Conservation (phyloP, 2,113 vertebrate species). For the Malurus cyaneus region DNA sequence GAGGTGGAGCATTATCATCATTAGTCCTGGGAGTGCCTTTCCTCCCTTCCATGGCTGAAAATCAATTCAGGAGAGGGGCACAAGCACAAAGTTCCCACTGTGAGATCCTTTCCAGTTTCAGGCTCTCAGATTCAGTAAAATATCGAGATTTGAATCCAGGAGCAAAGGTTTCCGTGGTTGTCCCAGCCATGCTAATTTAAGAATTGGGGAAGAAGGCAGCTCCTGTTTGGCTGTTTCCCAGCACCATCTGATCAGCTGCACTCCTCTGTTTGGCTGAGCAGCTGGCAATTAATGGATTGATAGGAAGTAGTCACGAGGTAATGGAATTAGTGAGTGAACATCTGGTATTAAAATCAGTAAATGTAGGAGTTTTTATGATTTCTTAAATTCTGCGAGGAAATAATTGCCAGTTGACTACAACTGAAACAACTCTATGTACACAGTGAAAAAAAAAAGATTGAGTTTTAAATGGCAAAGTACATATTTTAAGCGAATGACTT, state of each 20-base stretch:
- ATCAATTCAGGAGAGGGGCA: background rate
- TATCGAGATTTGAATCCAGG: background rate
- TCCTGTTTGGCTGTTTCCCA: constrained; percentile 61
- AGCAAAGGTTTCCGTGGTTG: background rate
- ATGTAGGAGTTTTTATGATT: constrained; percentile 36
- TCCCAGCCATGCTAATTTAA: constrained; percentile 28
- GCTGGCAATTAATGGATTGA: constrained; percentile 77
- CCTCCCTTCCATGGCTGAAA: background rate
- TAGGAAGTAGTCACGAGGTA: constrained; percentile 72
- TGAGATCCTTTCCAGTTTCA: background rate
- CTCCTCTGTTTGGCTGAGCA: constrained; percentile 69
- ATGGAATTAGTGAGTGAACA: constrained; percentile 72
- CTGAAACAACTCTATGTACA: background rate
- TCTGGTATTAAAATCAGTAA: constrained; percentile 75
- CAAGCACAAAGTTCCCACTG: background rate
- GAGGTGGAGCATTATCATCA: constrained; percentile 11
- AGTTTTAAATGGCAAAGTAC: background rate
- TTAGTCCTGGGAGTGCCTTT: constrained; percentile 21
- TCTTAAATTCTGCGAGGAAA: constrained; percentile 58
- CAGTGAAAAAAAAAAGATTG: background rate
- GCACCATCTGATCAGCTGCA: constrained; percentile 56
- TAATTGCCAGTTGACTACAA: constrained; percentile 28
- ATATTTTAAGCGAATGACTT: background rate
- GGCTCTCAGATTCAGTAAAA: background rate
- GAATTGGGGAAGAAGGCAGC: constrained; percentile 30